These are phyloP conservation scores for Procavia capensis DNA, from an alignment of 2,113 vertebrate species.

Conservation along the genomic window DNA sequence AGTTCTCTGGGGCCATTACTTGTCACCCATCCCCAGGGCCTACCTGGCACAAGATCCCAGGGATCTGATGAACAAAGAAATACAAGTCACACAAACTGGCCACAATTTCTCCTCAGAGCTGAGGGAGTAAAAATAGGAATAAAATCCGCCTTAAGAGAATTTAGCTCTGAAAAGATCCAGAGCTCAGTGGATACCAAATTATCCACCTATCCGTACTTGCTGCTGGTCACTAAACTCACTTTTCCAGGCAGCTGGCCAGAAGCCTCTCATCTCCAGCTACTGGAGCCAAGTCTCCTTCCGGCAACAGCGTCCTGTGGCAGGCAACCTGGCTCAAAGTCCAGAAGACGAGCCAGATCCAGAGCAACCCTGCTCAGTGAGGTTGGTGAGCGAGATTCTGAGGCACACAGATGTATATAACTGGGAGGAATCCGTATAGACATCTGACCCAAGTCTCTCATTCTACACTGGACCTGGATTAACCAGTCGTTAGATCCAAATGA, in stretches of 20 bases:
- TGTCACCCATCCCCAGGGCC: neutral
- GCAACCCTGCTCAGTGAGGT: neutral
- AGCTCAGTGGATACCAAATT: neutral
- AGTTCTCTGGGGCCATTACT: neutral
- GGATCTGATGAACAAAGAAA: slow-evolving; percentile 4
- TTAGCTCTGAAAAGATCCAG: neutral
- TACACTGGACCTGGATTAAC: neutral
- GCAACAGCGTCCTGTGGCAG: neutral
- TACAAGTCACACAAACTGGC: slow-evolving; percentile 3
- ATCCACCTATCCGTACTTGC: neutral
- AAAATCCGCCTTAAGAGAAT: neutral
- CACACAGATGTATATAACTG: neutral
- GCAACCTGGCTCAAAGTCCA: neutral
- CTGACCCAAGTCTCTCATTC: neutral
- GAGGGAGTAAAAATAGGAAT: neutral
- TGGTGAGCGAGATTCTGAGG: neutral
- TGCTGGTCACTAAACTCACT: neutral
- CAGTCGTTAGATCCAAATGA: neutral
- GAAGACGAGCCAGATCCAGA: neutral
- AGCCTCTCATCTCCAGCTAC: neutral
- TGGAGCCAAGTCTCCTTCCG: neutral
- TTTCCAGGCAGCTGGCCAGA: neutral
- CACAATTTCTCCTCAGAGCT: neutral
- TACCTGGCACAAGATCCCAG: neutral
- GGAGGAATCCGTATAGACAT: neutral